Base-by-base conservation (phyloP, 1,140 invertebrate genomes). In the Holcopasites calliopsidis region DNA sequence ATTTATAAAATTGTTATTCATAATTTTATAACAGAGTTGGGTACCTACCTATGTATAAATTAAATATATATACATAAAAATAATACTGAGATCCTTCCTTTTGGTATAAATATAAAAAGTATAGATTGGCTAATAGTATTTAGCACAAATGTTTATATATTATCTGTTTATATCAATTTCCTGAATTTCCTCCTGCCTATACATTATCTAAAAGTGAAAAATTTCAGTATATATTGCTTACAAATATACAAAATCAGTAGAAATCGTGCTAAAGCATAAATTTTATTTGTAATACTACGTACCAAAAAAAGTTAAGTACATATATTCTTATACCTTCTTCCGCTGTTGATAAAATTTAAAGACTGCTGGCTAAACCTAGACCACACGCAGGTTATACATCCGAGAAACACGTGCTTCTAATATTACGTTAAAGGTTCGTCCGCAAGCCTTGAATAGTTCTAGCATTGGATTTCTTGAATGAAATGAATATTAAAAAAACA, bases 131-230 rank as follows among this genome's bases (percentile, higher is more conserved):
- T 2, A 44, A 13, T 1, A 65, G 3, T 65, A 18, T 13, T 54
- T 44, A 55, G 42, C 44, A 2, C 5, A 33, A 18, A 44, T 2
- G 18, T 73, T 42, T 16, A 42, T 33, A 4, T 55, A 74, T 74
- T 74, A 73, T 65, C 71, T 73, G 21, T 74, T 2, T 35, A 54
- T 2, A n/a, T 74, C 2, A 42, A 47, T 55, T 21, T 52, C 18
- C 23, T 42, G 35, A 23, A 64, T 54, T 44, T 28, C 23, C 65
- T 52, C 33, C n/a, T 42, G 38, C 31, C 38, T 35, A 16, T 44
- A 7, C 49, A 73, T 66, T 8, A 66, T 74, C 61, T 66, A 18
- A 66, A 74, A 66, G 16, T 21, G 18, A 55, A 35, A 66, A 35
- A 18, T 3, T 5, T 35, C 13, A 16, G 28, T 40, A 28, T 26